These are phyloP conservation scores for Tetramorium bicarinatum DNA, from an alignment of 2,888 invertebrate species.

Conservation along the genomic window DNA sequence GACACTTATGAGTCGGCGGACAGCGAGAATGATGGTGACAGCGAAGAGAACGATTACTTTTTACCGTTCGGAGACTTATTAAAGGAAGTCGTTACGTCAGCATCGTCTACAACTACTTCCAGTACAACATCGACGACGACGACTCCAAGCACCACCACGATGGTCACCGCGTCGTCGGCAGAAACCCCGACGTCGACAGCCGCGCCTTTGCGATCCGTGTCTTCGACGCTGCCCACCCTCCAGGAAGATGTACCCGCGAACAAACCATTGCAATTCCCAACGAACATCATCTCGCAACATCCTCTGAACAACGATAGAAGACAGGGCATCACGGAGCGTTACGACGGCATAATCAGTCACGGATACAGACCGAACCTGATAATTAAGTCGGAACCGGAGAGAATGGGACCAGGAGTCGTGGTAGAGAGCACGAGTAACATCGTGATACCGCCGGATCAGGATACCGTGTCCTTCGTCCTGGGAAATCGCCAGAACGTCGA, in stretches of 20 bases:
- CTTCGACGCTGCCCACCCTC: slow-evolving; percentile 1
- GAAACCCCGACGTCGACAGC: slow-evolving; percentile 6
- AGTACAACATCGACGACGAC: slow-evolving; percentile 18
- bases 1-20: slow-evolving; percentile 80
- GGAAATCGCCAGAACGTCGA: slow-evolving; percentile 89
- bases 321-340: slow-evolving; percentile 61
- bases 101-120: slow-evolving; percentile 26
- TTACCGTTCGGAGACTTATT: slow-evolving; percentile 47
- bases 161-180: not conserved
- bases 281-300: slow-evolving; percentile 47
- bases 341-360: slow-evolving; percentile 60
- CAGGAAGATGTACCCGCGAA: slow-evolving; percentile 44
- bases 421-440: slow-evolving; percentile 89
- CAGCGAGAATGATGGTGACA: not conserved
- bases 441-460: slow-evolving; percentile 89
- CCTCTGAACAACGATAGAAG: slow-evolving; percentile 75
- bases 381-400: slow-evolving; percentile 64
- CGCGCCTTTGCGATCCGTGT: not conserved
- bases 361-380: slow-evolving; percentile 68
- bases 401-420: slow-evolving; percentile 55
- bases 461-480: slow-evolving; percentile 89
- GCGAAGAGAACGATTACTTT: slow-evolving; percentile 61
- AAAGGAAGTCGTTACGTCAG: slow-evolving; percentile 50
- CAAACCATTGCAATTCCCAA: slow-evolving; percentile 61
- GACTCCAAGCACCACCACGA: slow-evolving; percentile 5